Evolutionary conservation across 2,113 vertebrate species (phyloP).

Genomic region (Anhinga rufa): DNA sequence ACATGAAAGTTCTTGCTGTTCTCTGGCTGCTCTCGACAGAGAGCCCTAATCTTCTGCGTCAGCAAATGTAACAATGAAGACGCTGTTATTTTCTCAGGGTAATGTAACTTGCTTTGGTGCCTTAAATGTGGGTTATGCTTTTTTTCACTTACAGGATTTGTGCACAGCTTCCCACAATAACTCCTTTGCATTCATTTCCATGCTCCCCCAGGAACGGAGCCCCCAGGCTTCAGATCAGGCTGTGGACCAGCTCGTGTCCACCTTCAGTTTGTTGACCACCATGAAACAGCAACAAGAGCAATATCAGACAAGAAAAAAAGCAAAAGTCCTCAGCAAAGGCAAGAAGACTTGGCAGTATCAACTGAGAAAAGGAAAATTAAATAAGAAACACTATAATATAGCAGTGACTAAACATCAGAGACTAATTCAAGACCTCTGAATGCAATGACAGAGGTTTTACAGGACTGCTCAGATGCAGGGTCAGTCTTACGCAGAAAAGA

Average conservation of each 20-base stretch:
- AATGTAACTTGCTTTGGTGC: not conserved
- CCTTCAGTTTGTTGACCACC: not conserved
- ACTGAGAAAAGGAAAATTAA: not conserved
- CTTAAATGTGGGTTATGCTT: not conserved
- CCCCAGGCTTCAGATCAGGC: not conserved
- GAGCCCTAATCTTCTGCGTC: not conserved
- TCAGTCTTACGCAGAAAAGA: not conserved
- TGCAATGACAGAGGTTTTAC: not conserved
- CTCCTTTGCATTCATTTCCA: not conserved
- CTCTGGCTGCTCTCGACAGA: not conserved
- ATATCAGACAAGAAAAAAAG: not conserved
- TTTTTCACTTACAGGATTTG: not conserved
- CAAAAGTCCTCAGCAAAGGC: not conserved
- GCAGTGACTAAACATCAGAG: not conserved
- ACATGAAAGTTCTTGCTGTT: not conserved
- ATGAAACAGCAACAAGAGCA: not conserved
- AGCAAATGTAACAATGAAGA: not conserved
- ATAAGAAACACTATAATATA: not conserved
- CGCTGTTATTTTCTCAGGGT: not conserved
- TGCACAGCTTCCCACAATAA: not conserved
- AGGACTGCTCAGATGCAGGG: not conserved
- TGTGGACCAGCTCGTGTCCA: not conserved
- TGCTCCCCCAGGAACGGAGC: not conserved
- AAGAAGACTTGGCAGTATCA: not conserved
- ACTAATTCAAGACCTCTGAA: not conserved